phyloP scores from a whole-genome alignment of 1,140 invertebrate genomes.

The Heliothis subflexa region DNA sequence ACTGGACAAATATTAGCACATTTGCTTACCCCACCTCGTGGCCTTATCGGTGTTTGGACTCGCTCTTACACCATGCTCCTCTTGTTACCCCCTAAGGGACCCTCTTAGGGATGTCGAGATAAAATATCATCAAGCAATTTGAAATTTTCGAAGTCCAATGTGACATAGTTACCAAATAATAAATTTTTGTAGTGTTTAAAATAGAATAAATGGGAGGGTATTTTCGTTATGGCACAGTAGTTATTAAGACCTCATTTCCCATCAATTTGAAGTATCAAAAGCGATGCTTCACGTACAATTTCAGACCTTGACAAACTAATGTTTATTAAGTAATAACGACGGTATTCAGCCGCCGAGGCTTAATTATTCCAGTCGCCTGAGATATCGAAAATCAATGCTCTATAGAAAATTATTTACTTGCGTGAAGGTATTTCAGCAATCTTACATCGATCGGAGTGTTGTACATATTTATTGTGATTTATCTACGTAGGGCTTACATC shows the following conservation, averaged over 20 bases:
- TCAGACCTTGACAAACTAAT: slow-evolving; percentile 4
- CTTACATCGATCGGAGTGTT: slow-evolving; percentile 9
- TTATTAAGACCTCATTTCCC: not conserved
- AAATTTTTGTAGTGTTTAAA: not conserved
- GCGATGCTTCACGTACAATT: not conserved
- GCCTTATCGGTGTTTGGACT: slow-evolving; percentile 54
- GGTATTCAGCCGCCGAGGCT: slow-evolving; percentile 12
- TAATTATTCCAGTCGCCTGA: slow-evolving; percentile 15
- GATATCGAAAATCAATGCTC: slow-evolving; percentile 32
- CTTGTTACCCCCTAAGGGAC: slow-evolving; percentile 6
- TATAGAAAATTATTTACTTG: slow-evolving; percentile 21
- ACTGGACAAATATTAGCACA: slow-evolving; percentile 57
- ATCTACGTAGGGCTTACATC: not conserved
- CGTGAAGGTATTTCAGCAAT: slow-evolving; percentile 21
- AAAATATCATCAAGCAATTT: slow-evolving; percentile 3
- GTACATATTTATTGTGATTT: slow-evolving; percentile 11
- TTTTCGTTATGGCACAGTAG: not conserved
- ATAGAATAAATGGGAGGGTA: too few relatives aligned
- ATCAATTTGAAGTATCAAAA: not conserved
- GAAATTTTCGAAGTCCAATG: not conserved
- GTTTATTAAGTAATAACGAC: slow-evolving; percentile 1
- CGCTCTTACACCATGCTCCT: slow-evolving; percentile 12
- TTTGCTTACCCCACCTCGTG: slow-evolving; percentile 55
- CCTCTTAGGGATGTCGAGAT: slow-evolving; percentile 2
- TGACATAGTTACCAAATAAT: not conserved